phyloP scores from a whole-genome alignment of 2,113 vertebrate genomes.

The Mixornis gularis region DNA sequence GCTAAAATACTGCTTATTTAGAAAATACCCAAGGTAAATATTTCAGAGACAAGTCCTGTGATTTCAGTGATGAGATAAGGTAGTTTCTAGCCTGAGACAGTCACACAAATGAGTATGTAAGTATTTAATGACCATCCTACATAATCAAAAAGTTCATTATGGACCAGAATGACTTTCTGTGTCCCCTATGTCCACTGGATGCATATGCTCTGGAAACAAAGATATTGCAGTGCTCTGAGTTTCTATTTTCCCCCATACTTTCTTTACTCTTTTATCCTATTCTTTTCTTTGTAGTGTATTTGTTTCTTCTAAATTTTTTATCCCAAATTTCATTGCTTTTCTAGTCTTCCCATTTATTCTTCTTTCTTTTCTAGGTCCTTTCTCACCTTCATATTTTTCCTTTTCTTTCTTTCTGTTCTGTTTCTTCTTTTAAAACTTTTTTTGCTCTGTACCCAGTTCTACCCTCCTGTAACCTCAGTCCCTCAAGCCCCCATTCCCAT shows the following conservation, averaged over 20 bases:
- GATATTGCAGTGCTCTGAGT: neutral
- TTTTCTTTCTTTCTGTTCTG: neutral
- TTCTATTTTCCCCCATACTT: neutral
- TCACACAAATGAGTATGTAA: neutral
- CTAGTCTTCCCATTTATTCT: neutral
- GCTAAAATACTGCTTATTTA: neutral
- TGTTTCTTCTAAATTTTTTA: neutral
- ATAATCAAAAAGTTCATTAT: neutral
- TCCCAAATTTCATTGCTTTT: neutral
- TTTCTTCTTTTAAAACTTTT: neutral
- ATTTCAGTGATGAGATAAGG: neutral
- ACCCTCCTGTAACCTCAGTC: neutral
- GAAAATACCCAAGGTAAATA: neutral
- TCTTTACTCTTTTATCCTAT: neutral
- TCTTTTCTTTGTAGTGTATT: neutral
- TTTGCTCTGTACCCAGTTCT: neutral
- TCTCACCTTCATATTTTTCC: neutral
- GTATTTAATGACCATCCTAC: neutral
- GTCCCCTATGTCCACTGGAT: neutral
- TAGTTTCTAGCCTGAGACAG: neutral
- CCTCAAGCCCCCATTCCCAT: neutral
- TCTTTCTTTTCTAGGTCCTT: neutral
- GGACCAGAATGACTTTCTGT: neutral
- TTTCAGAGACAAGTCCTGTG: neutral
- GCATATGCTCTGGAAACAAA: neutral